These are phyloP conservation scores for Cerceris rybyensis DNA, from an alignment of 2,888 invertebrate genomes.

Conservation along the genomic window DNA sequence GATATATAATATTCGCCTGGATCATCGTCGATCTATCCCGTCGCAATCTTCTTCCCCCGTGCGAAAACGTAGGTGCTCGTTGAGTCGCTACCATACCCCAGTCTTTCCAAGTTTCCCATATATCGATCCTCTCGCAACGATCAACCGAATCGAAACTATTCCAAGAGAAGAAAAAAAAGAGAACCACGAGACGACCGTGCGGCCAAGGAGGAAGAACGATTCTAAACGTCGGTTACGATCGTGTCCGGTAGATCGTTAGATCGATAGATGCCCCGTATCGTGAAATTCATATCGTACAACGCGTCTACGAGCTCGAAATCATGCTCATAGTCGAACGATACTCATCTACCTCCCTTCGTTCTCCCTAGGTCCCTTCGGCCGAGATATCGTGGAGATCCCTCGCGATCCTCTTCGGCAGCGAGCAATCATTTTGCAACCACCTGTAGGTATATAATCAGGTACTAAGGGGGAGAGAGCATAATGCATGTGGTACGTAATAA, in stretches of 20 bases:
- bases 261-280: slow-evolving; percentile 57
- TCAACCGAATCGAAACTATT: slow-evolving; percentile 11
- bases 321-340: slow-evolving; percentile 49
- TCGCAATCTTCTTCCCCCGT: slow-evolving; percentile 13
- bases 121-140: slow-evolving; percentile 37
- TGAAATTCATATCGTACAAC: slow-evolving; percentile 61
- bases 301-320: slow-evolving; percentile 48
- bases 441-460: slow-evolving; percentile 67
- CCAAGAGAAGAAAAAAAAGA: background rate
- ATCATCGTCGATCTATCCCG: slow-evolving; percentile 20
- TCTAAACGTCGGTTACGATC: slow-evolving; percentile 54
- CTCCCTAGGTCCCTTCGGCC: background rate
- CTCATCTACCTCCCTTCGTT: slow-evolving; percentile 35
- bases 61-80: slow-evolving; percentile 35
- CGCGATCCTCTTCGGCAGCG: slow-evolving; percentile 12
- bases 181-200: slow-evolving; percentile 4
- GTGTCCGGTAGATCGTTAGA: slow-evolving; percentile 45
- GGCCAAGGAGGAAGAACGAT: slow-evolving; percentile 24
- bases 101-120: slow-evolving; percentile 41
- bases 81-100: slow-evolving; percentile 41
- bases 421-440: slow-evolving; percentile 72
- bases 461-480: slow-evolving; percentile 17
- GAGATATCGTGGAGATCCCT: background rate
- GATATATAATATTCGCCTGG: slow-evolving; percentile 36
- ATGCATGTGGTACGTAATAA: slow-evolving; percentile 54